phyloP scores from a whole-genome alignment of 64 coral and sea anemone genomes.

The Montipora cactus region DNA sequence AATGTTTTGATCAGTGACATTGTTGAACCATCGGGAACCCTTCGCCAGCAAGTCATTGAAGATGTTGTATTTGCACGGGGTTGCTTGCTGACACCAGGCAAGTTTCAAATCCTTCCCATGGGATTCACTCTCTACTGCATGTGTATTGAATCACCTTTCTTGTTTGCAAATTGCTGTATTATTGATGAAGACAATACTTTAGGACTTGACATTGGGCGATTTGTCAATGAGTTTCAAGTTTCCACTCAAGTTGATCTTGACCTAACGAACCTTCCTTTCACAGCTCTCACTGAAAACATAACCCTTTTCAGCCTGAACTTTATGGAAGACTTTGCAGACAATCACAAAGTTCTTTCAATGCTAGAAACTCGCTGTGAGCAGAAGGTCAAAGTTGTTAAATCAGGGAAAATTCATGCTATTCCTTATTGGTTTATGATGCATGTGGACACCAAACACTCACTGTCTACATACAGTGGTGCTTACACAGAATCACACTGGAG shows the following conservation, averaged over 20 bases:
- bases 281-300: constrained; percentile 53
- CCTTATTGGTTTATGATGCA: constrained; percentile 90
- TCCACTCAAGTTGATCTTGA: constrained; percentile 88
- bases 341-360: constrained; percentile 65
- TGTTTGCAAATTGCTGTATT: constrained; percentile 68
- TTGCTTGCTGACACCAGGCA: constrained; percentile 68
- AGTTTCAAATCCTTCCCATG: constrained; percentile 74
- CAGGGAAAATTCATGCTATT: constrained; percentile 81
- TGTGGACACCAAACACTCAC: constrained; percentile 34
- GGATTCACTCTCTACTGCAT: constrained; percentile 62
- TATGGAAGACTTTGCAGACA: constrained; percentile 52
- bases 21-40: constrained; percentile 80
- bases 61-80: constrained; percentile 95
- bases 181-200: constrained; percentile 68
- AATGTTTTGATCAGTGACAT: constrained; percentile 74
- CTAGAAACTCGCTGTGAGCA: constrained; percentile 66
- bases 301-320: constrained; percentile 78
- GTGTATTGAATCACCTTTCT: constrained; percentile 76
- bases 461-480: constrained; percentile 67
- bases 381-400: constrained; percentile 58
- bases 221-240: constrained; percentile 95
- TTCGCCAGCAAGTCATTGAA: constrained; percentile 87
- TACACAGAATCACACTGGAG: constrained; percentile 88
- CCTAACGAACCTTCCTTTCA: constrained; percentile 62
- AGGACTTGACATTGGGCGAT: constrained; percentile 80